phyloP scores from a whole-genome alignment of 2,797 vertebrate genomes.

The Harpagifer antarcticus region DNA sequence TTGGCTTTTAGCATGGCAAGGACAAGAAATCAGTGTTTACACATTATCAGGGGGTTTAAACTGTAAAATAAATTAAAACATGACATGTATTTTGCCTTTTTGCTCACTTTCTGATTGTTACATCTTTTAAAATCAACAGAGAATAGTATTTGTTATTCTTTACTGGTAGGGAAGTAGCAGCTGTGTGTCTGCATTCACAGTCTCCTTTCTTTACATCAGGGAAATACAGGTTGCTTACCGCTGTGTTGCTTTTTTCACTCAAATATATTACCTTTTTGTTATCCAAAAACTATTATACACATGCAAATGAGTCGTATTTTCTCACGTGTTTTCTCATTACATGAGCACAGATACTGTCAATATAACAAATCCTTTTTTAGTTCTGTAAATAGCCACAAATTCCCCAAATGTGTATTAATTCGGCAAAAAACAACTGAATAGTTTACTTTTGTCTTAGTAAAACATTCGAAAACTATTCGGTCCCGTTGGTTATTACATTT shows the following conservation, averaged over 20 bases:
- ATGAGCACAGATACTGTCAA: background rate
- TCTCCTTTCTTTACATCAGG: slow-evolving; percentile 17
- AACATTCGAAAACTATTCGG: too few relatives aligned
- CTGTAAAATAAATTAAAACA: slow-evolving; percentile 40
- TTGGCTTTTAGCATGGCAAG: background rate
- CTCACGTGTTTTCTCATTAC: background rate
- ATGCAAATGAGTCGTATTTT: background rate
- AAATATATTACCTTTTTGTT: slow-evolving; percentile 18
- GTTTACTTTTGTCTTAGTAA: background rate
- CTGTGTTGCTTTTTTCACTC: slow-evolving; percentile 1
- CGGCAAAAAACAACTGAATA: background rate
- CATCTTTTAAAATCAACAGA: slow-evolving; percentile 75
- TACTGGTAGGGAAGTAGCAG: slow-evolving; percentile 61
- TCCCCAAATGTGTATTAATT: background rate
- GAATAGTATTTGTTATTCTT: slow-evolving; percentile 47
- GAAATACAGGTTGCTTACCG: slow-evolving; percentile 11
- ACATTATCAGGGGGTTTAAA: background rate
- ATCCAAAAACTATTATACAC: slow-evolving; percentile 6
- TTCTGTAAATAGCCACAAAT: background rate
- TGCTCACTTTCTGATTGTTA: slow-evolving; percentile 79
- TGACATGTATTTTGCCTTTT: slow-evolving; percentile 34
- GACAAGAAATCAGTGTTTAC: slow-evolving; percentile 23
- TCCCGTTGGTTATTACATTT: background rate
- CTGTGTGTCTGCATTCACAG: slow-evolving; percentile 41
- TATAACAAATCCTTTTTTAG: background rate